Base-by-base conservation (phyloP, 1,140 invertebrate species). In the Sesamia nonagrioides region DNA sequence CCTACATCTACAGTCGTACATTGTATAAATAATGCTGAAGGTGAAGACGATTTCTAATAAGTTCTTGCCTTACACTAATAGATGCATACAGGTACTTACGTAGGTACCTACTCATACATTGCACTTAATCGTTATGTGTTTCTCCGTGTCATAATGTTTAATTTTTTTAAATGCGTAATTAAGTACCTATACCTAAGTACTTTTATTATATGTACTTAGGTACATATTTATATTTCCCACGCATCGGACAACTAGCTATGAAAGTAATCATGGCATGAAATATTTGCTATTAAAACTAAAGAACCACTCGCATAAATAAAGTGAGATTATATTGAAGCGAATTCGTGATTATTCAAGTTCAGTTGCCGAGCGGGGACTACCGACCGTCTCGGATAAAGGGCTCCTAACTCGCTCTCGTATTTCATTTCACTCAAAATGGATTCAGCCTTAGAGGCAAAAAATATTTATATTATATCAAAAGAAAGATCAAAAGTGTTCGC, bases 391-490 rank as follows among this genome's bases (percentile, higher is more conserved):
- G 71, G 71, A 74, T 77, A 77, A 82, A 82, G 66, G 48, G 11
- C 74, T 68, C 54, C 60, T 77, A 84, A 84, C 82, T 74, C 73
- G 75, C 82, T 78, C 79, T 82, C 78, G 79, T 88, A 90, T 88
- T 88, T 84, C 84, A 88, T 88, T 88, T 86, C 86, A 76, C 74
- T 85, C 82, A 82, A 86, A 88, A 89, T 88, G 85, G 86, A 89
- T 91, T 87, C 80, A 82, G 85, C 60, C 82, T 84, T 73, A 68
- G 79, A 78, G 82, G 86, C 77, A 85, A 86, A 86, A 90, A 91
- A 88, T 89, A 89, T 89, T 89, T 88, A 91, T 89, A 86, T 89
- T 87, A 81, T 88, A 90, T 90, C 85, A 88, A 88, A 90, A 83
- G 86, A 85, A 88, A 92, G 89, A 93, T 93, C 89, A 90, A 90